phyloP scores from a whole-genome alignment of 1,140 invertebrate species.

The Diorhabda elongata region DNA sequence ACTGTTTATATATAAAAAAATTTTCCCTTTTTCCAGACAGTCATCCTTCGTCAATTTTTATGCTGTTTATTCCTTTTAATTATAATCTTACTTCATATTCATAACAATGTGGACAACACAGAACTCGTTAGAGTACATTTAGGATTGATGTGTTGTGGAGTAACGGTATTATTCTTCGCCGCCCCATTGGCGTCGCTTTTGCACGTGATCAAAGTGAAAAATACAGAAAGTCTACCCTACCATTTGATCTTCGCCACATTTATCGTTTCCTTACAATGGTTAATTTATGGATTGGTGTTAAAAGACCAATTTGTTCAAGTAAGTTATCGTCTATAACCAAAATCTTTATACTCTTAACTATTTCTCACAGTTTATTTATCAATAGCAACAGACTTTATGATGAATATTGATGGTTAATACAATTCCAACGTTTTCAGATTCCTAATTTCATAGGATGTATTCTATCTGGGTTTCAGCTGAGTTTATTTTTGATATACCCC shows the following conservation, averaged over 20 bases:
- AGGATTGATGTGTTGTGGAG: slow-evolving; percentile 59
- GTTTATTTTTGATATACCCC: slow-evolving; percentile 67
- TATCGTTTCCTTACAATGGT: slow-evolving; percentile 70
- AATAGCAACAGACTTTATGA: no score
- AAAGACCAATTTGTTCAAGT: slow-evolving; percentile 69
- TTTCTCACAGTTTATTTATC: no score
- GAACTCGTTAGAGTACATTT: slow-evolving; percentile 39
- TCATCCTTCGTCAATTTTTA: slow-evolving; percentile 29
- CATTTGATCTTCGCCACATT: slow-evolving; percentile 72
- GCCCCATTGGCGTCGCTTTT: slow-evolving; percentile 71
- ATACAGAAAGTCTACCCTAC: slow-evolving; percentile 73
- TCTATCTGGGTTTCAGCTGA: slow-evolving; percentile 63
- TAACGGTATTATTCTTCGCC: slow-evolving; percentile 74
- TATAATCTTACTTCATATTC: slow-evolving; percentile 30
- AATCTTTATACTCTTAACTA: no score
- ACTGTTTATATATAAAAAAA: neutral
- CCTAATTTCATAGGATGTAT: slow-evolving; percentile 52
- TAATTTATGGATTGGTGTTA: slow-evolving; percentile 67
- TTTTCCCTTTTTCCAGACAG: slow-evolving; percentile 28
- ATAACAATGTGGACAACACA: slow-evolving; percentile 22
- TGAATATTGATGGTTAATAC: no score
- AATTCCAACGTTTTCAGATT: slow-evolving; percentile 19
- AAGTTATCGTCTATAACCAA: slow-evolving; percentile 31
- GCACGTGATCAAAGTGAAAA: slow-evolving; percentile 70
- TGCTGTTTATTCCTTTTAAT: slow-evolving; percentile 26